These are phyloP conservation scores for Synchiropus splendidus DNA, from an alignment of 2,113 vertebrate species.

Conservation along the genomic window DNA sequence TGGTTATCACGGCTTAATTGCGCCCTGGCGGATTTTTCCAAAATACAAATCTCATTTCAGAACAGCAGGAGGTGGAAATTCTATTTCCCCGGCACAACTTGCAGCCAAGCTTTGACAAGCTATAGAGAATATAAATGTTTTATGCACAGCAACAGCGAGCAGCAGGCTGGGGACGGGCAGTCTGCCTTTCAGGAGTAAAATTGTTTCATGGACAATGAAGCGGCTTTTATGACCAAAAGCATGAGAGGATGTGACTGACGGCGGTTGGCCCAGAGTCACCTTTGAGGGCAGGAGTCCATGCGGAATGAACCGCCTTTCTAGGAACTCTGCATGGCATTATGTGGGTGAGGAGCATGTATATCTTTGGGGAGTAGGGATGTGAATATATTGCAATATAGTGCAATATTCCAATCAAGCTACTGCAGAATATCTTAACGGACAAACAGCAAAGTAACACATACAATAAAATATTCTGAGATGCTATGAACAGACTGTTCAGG, in stretches of 20 bases:
- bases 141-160: conserved; percentile 2
- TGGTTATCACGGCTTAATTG: conserved; percentile 17
- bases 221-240: conserved; percentile 28
- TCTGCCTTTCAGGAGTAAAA: conserved; percentile 19
- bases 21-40: conserved; percentile 16
- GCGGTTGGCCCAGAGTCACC: conserved; percentile 8
- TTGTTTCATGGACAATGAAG: conserved; percentile 46
- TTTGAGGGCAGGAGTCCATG: conserved; percentile 23
- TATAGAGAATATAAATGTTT: conserved; percentile 10
- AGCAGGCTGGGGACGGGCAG: conserved; percentile 9
- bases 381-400: too few relatives aligned
- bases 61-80: conserved; percentile 11
- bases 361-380: too few relatives aligned
- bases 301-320: too few relatives aligned
- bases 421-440: too few relatives aligned
- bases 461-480: too few relatives aligned
- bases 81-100: conserved; percentile 4
- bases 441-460: too few relatives aligned
- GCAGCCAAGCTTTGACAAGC: conserved; percentile 11
- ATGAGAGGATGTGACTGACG: conserved; percentile 22
- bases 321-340: too few relatives aligned
- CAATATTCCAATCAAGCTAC: too few relatives aligned
- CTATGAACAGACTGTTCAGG: too few relatives aligned
- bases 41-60: conserved; percentile 12
- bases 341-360: too few relatives aligned